phyloP scores from a whole-genome alignment of 2,113 vertebrate genomes.

The Rhynchopsitta pachyrhyncha region DNA sequence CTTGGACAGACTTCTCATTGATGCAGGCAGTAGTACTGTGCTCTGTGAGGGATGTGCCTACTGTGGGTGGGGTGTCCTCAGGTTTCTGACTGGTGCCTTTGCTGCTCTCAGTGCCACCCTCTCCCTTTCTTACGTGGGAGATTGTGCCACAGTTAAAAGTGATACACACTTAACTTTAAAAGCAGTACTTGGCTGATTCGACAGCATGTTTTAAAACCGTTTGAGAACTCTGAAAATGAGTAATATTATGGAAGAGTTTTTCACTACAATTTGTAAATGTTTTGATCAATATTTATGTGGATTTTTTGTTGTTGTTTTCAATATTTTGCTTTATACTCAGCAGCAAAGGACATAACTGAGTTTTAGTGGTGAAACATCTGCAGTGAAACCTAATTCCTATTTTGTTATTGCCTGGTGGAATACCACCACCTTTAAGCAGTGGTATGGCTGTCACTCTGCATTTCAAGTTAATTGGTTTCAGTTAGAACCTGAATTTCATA shows the following conservation, averaged over 20 bases:
- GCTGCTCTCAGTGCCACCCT: neutral
- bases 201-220: neutral
- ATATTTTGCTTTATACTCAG: neutral
- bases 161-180: neutral
- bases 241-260: neutral
- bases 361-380: neutral
- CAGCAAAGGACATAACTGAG: neutral
- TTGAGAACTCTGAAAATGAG: neutral
- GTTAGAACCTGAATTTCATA: neutral
- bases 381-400: neutral
- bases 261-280: neutral
- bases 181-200: neutral
- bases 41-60: neutral
- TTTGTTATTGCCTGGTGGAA: neutral
- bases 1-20: neutral
- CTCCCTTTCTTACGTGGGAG: accelerated
- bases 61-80: neutral
- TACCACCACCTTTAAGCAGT: neutral
- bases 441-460: neutral
- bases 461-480: neutral
- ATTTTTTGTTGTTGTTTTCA: neutral
- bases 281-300: neutral
- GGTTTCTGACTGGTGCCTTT: neutral
- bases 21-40: neutral
- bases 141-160: neutral